A percentile compares a stretch with the other conserved stretches of the same genome.
These are phyloP conservation scores for Caenorhabditis sp. DNA, from an alignment of 2,888 invertebrate genomes.

Conservation along the genomic window DNA sequence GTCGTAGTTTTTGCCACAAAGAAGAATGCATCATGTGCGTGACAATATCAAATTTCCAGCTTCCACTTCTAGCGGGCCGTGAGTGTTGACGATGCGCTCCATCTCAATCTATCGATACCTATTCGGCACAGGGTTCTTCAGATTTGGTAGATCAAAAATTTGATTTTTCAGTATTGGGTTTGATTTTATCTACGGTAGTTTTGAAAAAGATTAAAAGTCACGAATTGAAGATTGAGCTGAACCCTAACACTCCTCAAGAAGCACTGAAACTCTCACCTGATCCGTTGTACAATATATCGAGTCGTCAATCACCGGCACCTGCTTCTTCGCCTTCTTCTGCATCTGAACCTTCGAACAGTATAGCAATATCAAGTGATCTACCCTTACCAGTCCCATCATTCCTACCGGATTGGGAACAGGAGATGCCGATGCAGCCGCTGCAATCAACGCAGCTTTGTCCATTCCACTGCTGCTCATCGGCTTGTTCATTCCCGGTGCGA, in stretches of 20 bases:
- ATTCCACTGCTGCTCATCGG: neutral
- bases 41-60: constrained; percentile 4
- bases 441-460: neutral
- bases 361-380: neutral
- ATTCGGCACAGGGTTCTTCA: too few species aligned
- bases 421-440: neutral
- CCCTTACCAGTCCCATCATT: constrained; percentile 10
- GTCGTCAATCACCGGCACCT: constrained; percentile 66
- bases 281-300: constrained; percentile 55
- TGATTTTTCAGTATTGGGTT: too few species aligned
- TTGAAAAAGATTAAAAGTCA: neutral
- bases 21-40: neutral
- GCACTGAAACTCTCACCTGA: constrained; percentile 27
- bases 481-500: constrained; percentile 24
- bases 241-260: too few species aligned
- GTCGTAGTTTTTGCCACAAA: neutral
- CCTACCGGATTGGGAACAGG: neutral
- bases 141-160: too few species aligned
- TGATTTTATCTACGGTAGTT: too few species aligned
- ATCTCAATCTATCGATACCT: too few species aligned
- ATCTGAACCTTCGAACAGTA: neutral
- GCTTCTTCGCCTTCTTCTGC: constrained; percentile 53
- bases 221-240: too few species aligned
- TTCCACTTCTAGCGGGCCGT: too few species aligned
- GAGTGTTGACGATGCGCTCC: too few species aligned